Evolutionary conservation across 1,140 invertebrate species (phyloP), one percentile per base, ranked within the genome.

Genomic region (Grapholita molesta): DNA sequence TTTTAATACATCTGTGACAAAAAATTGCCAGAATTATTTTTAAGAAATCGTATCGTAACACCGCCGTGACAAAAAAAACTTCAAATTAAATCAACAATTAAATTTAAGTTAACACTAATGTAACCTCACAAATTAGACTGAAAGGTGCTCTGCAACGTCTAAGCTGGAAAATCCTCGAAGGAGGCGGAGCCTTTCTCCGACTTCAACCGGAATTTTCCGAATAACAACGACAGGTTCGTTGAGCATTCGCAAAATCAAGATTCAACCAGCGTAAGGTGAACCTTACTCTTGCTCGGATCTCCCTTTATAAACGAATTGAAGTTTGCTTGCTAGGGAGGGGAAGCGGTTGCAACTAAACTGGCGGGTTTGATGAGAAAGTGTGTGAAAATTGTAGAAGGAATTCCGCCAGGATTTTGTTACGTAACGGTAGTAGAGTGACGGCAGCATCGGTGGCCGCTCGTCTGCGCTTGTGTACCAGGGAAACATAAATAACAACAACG

Each of bases 401-500:
- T 80, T 76, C 75, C 55, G 77, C 66, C 84, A 90, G 86, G 87
- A 88, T 79, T 73, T 67, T 70, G 78, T 89, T 89, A 89, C 86
- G 86, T 89, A 89, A 90, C 79, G 70, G 72, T 83, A 90, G 86
- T 90, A 70, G 78, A 76, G 76, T 72, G 73, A 76, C 71, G 78
- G 69, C 74, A 64, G 78, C 75, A 70, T 68, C 68, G 64, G 52
- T 30, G 81, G 69, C 66, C 66, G 78, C 77, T 83, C 85, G 86
- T 81, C 68, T 35, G 73, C 48, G 55, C 66, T 67, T 61, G 69
- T 52, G 48, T 67, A 38, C 55, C 55, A 57, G 42, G 61, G 18
- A 75, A 83, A 82, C 77, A 88, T 87, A 85, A 90, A 89, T 79
- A 89, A 88, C 86, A 90, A 89, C 86, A 88, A 84, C 86, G 83